Base-by-base conservation (phyloP, 2,797 vertebrate species). In the Scolopax rusticola region DNA sequence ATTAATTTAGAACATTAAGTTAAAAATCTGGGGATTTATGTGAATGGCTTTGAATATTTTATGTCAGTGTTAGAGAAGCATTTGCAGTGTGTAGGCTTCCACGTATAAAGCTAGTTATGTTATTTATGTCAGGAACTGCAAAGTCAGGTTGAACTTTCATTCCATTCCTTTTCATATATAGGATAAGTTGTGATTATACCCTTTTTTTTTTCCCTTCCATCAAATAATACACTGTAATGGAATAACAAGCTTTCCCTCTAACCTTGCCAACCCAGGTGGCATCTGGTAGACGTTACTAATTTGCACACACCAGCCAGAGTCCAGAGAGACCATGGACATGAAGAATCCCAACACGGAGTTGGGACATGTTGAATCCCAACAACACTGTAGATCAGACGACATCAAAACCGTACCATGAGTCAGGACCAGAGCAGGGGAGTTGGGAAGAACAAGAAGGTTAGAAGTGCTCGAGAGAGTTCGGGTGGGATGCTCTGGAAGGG, bases 241-340 rank as follows among this genome's bases (percentile, higher is more conserved):
- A 84, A 33, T 14, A 68, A 30, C 24, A 70, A n/a, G 14, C 1
- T 74, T 67, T 27, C 27, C 36, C 5, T 25, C 13, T 14, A 74
- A 33, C 48, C 0, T 1, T 28, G 28, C 27, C 2, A 2, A 45
- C 17, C 17, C 20, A 32, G 9, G 28, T 76, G 36, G 51, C 51
- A 61, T 18, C 47, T 11, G 13, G n/a, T 27, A 80, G 40, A 48
- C 2, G 14, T 16, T 16, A 41, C 4, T 68, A 11, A 47, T 53
- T 73, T 51, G 18, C 27, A 45, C 21, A 19, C 32, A 13, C 38
- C 45, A 41, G 33, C 41, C 40, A 33, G 53, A 33, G 63, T 19
- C 41, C 36, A 27, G 1, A 33, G 36, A 84, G 36, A 69, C 24
- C 73, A 32, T 0, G 6, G 24, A 27, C 18, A 18, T 13, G 33